Conservation (phyloP, 1,140 invertebrate genomes). For the Heliconius hermathena region DNA sequence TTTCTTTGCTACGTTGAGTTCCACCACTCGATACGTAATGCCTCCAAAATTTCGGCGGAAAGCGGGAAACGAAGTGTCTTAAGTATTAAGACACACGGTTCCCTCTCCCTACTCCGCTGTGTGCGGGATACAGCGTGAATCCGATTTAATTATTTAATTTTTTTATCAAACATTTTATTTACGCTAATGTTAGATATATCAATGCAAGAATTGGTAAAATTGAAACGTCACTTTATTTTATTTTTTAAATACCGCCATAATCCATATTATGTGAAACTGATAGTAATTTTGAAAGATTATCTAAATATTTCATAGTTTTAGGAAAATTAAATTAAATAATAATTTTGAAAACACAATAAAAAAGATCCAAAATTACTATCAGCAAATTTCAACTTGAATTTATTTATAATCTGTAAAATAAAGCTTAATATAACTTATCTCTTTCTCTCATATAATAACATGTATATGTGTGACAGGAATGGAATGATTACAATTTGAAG, state of each 20-base stretch:
- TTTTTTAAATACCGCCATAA: not conserved
- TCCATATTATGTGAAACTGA: not conserved
- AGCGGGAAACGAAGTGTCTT: too few species aligned
- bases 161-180: not conserved
- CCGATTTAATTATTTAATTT: too few species aligned
- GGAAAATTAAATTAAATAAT: not conserved
- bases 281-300: constrained; percentile 2
- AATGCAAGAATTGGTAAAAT: not conserved
- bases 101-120: too few species aligned
- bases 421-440: constrained; percentile 17
- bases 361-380: not conserved
- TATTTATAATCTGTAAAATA: not conserved
- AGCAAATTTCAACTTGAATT: not conserved
- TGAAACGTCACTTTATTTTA: not conserved
- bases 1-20: too few species aligned
- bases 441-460: constrained; percentile 43
- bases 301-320: not conserved
- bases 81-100: too few species aligned
- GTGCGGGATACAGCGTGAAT: too few species aligned
- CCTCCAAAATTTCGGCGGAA: too few species aligned
- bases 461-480: constrained; percentile 87
- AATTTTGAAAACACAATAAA: not conserved
- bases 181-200: not conserved
- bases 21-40: too few species aligned
- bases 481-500: constrained; percentile 97